Evolutionary conservation across 2,888 invertebrate genomes (phyloP).

Genomic region (Cheilosia impressa): DNA sequence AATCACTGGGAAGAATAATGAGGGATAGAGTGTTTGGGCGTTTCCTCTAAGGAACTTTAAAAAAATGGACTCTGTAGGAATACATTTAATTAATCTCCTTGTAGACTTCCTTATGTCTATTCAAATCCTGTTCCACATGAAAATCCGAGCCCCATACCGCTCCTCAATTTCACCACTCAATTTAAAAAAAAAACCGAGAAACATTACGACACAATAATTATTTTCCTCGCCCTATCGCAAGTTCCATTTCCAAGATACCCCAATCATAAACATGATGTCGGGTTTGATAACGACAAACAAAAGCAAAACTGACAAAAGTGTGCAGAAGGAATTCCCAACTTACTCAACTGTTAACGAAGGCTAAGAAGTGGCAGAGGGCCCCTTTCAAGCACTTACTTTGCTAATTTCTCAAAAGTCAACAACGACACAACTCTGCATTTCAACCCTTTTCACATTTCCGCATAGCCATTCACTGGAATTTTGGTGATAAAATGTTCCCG

Average conservation of each 20-base stretch:
- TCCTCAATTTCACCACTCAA: neutral
- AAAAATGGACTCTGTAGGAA: no score
- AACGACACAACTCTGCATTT: slow-evolving; percentile 2
- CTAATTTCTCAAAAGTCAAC: slow-evolving; percentile 61
- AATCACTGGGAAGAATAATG: no score
- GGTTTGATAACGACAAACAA: slow-evolving; percentile 48
- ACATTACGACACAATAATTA: neutral
- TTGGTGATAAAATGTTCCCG: slow-evolving; percentile 49
- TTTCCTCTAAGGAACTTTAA: no score
- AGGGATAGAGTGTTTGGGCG: no score
- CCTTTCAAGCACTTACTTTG: slow-evolving; percentile 59
- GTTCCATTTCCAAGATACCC: neutral
- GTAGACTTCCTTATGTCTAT: no score
- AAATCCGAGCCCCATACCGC: no score
- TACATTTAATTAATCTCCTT: no score
- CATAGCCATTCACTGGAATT: slow-evolving; percentile 16
- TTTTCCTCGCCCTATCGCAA: slow-evolving; percentile 20
- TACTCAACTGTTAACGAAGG: slow-evolving; percentile 31
- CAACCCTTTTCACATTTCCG: slow-evolving; percentile 36
- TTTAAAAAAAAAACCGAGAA: neutral
- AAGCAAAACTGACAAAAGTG: slow-evolving; percentile 53
- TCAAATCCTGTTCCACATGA: no score
- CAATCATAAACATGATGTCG: slow-evolving; percentile 6
- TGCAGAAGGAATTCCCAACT: slow-evolving; percentile 60
- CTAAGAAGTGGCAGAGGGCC: slow-evolving; percentile 44